Conservation (phyloP, 1,140 invertebrate genomes). For the Arctopsyche grandis region DNA sequence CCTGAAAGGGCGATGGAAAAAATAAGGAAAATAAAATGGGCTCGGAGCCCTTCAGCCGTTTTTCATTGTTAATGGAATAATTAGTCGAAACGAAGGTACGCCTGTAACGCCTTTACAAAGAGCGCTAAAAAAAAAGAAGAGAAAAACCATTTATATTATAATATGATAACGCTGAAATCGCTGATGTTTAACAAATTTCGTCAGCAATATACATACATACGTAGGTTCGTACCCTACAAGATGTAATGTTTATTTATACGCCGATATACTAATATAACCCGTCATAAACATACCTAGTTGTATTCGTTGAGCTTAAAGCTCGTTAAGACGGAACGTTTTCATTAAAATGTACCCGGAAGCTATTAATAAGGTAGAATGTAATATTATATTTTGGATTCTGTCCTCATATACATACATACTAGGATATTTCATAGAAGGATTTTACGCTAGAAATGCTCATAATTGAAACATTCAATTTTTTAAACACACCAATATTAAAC, state of each 20-base stretch:
- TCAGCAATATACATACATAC: too few species aligned
- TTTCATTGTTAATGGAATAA: constrained; percentile 56
- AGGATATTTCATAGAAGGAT: too few species aligned
- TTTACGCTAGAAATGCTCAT: not conserved
- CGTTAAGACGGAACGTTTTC: constrained; percentile 34
- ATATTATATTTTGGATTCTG: constrained; percentile 30
- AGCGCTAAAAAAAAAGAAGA: constrained; percentile 8
- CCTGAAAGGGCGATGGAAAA: constrained; percentile 26
- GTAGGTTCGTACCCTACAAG: not conserved
- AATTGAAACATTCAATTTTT: not conserved
- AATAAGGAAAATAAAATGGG: constrained; percentile 30
- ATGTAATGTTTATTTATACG: not conserved
- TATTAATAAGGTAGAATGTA: constrained; percentile 17
- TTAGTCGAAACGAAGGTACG: constrained; percentile 45
- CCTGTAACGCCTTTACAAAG: constrained; percentile 7
- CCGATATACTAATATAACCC: constrained; percentile 2
- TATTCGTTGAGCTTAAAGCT: constrained; percentile 31
- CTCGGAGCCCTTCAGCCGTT: constrained; percentile 45
- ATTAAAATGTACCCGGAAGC: constrained; percentile 38
- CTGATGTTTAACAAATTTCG: constrained; percentile 9
- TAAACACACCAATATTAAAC: too few species aligned
- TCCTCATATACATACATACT: not conserved
- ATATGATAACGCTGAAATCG: not conserved
- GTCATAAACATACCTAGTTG: not conserved
- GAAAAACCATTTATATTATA: not conserved